Conservation (phyloP, 2,113 vertebrate species). For the Cardinalis cardinalis region DNA sequence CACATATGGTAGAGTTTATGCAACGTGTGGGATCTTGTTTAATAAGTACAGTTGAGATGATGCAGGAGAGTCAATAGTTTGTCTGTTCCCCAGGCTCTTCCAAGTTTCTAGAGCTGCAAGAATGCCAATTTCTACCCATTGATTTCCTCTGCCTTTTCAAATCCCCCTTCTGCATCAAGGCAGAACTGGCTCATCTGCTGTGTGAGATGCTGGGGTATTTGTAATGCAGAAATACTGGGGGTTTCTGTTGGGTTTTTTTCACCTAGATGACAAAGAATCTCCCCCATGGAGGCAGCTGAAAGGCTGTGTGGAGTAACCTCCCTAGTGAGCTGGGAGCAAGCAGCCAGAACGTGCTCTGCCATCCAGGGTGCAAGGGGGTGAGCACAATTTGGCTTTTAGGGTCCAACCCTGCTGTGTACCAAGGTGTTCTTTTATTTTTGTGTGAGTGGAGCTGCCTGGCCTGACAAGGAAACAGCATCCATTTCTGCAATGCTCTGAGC, state of each 20-base stretch:
- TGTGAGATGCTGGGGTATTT: background rate
- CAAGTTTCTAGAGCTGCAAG: background rate
- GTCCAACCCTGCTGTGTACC: background rate
- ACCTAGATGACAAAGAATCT: background rate
- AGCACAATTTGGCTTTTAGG: background rate
- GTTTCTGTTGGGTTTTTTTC: background rate
- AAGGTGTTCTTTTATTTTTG: background rate
- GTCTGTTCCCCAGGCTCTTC: background rate
- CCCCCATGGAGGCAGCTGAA: background rate
- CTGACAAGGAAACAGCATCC: background rate
- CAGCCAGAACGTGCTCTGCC: rapidly evolving
- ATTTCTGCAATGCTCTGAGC: background rate
- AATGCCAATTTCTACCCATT: background rate
- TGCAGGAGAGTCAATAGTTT: background rate
- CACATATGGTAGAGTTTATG: background rate
- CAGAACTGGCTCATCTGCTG: background rate
- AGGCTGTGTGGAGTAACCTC: background rate
- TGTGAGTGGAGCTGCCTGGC: background rate
- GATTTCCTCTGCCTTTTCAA: constrained; percentile 1
- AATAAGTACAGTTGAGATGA: constrained; percentile 5
- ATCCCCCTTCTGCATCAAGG: background rate
- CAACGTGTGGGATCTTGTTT: background rate
- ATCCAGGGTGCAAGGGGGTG: background rate
- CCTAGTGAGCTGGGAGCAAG: background rate
- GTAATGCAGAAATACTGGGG: background rate